Percentiles rank a stretch among this genome's conserved stretches.
These are phyloP conservation scores for Dermolepida albohirtum DNA, from an alignment of 2,888 invertebrate genomes.

Conservation along the genomic window DNA sequence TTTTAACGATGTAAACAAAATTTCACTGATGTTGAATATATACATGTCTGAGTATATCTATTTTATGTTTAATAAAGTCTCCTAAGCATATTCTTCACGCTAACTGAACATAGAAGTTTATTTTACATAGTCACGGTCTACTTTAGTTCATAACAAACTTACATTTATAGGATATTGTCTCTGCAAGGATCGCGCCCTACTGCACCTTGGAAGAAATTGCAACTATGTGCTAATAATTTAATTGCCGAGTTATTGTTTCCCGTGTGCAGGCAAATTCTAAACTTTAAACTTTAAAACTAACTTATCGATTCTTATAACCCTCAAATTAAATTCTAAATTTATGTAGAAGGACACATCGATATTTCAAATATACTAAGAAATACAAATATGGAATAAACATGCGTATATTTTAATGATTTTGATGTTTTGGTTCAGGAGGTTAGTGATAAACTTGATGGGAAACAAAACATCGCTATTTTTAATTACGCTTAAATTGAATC, in stretches of 20 bases:
- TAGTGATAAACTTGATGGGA: too few species aligned
- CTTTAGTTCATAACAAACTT: constrained; percentile 32
- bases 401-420: too few species aligned
- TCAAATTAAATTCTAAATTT: constrained; percentile 17
- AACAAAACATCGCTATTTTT: too few species aligned
- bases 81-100: constrained; percentile 18
- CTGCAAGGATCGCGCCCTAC: not conserved
- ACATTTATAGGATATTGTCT: constrained; percentile 27
- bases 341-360: too few species aligned
- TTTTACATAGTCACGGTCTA: constrained; percentile 17
- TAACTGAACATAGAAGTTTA: constrained; percentile 9
- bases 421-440: too few species aligned
- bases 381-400: too few species aligned
- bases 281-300: constrained; percentile 23
- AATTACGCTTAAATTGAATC: too few species aligned
- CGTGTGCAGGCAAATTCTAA: constrained; percentile 12
- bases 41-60: not conserved
- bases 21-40: too few species aligned
- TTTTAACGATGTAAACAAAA: too few species aligned
- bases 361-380: too few species aligned
- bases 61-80: constrained; percentile 32
- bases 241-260: constrained; percentile 22
- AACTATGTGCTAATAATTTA: constrained; percentile 37
- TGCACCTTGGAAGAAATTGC: constrained; percentile 13
- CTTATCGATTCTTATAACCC: constrained; percentile 11